Base-by-base conservation (phyloP, 2,888 invertebrate species). In the Agonopterix heracliana region DNA sequence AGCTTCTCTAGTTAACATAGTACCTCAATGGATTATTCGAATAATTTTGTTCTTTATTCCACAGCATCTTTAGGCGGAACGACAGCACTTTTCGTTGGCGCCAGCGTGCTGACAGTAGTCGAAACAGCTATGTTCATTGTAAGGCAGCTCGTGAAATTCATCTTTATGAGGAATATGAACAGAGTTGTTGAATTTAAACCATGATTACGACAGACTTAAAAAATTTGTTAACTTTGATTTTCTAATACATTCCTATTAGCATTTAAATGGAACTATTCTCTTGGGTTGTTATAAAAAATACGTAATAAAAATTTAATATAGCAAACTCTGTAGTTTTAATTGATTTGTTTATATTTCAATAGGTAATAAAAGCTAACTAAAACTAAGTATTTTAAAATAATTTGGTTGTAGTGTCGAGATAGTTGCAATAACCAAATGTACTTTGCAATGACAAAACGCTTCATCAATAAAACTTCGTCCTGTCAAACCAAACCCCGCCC, bases 21-120 rank as follows among this genome's bases (percentile, higher is more conserved):
- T n/a, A n/a, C n/a, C n/a, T n/a, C n/a, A n/a, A n/a, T n/a, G n/a
- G n/a, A n/a, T n/a, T n/a, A n/a, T 17, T 17, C 17, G 17, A 38
- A 38, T 38, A n/a, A 38, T 38, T 38, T 9, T 0, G 9, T 38
- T 38, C 1, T 38, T 38, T 10, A 5, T 38, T 38, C 38, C 44
- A 2, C 71, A 89, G 89, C 88, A 0, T 89, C 89, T 0, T 66
- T 89, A 0, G 89, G 89, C 0, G 89, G 89, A 0, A 88, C 87
- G 0, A 86, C 87, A 0, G 89, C 88, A 0, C 60, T 89, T 1
- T 89, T 89, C 53, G 83, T 89, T 1, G 89, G 89, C 0, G 85
- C 88, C 49, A 89, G 89, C 59, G 82, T 88, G 41, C 64, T 89
- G 40, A 85, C 88, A 0, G 74, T 83, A 1, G 80, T 87, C 36